Evolutionary conservation across 2,113 vertebrate species (phyloP), one percentile per base, ranked within the genome.

Genomic region (Zingel zingel): DNA sequence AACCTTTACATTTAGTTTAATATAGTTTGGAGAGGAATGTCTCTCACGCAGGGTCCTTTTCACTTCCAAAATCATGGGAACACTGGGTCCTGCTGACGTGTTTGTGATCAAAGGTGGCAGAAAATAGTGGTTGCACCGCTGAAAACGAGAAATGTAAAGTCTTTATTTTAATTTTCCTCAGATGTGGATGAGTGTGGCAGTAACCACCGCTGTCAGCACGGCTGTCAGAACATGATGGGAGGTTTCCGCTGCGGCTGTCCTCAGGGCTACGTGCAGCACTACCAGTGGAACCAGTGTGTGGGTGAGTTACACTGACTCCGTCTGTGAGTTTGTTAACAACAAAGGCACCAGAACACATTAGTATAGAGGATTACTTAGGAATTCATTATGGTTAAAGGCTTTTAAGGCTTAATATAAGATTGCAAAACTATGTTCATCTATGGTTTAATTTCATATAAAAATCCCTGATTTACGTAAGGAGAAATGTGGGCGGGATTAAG

Each of bases 241-340:
- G 97, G 97, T 0, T 99, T 94, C 93, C 96, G 97, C 86, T 99
- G 98, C 0, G 95, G 96, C 92, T 99, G 98, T 45, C 97, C 98
- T 0, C 97, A 97, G 79, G 98, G 98, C 77, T 99, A 99, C 25
- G 95, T 97, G 23, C 97, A 97, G 65, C 98, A 99, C 93, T 97
- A 99, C 93, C 98, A 98, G 93, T 98, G 97, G 98, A 97, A 98
- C 90, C 98, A 99, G 94, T 99, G 97, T 25, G 97, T 98, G 89
- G 98, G 98, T 98, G 87, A 93, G 95, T 94, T 3, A 14, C 39
- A 47, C 12, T 57, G 45, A 56, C 74, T 15, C 10, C 68, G 43
- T 27, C 50, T 78, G 66, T 14, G 19, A 56, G 25, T 2, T 36
- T 54, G 21, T 51, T 27, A 74, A 25, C 10, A 36, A 45, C 5